phyloP scores from a whole-genome alignment of 2,113 vertebrate species.

The Euleptes europaea region DNA sequence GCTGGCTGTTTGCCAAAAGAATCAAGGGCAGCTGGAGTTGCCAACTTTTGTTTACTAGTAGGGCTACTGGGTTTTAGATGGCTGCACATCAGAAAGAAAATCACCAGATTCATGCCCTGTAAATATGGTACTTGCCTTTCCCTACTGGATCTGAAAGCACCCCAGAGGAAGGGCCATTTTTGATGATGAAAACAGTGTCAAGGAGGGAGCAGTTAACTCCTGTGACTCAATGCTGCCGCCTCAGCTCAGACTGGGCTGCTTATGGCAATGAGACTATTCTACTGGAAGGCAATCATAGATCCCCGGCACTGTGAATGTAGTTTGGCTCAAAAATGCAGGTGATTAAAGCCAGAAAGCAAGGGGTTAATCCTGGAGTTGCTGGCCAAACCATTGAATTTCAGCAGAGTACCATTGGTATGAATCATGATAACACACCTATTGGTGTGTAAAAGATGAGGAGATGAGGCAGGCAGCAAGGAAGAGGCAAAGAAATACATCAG shows the following conservation, averaged over 20 bases:
- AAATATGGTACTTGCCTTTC: no score
- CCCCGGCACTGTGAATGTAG: no score
- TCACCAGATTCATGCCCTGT: not conserved
- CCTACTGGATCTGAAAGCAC: no score
- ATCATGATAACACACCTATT: not conserved
- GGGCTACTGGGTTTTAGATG: not conserved
- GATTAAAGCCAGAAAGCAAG: not conserved
- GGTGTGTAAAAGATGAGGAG: not conserved
- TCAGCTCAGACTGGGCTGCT: no score
- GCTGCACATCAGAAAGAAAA: not conserved
- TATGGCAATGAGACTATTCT: no score
- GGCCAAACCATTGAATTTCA: not conserved
- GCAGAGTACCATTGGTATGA: not conserved
- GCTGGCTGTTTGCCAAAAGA: no score
- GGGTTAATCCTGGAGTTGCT: not conserved
- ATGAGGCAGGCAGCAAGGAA: not conserved
- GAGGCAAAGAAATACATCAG: not conserved
- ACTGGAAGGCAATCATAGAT: no score
- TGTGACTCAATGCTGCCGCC: no score
- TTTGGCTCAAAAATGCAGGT: not conserved
- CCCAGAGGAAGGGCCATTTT: no score
- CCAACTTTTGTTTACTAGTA: not conserved
- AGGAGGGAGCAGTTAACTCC: no score
- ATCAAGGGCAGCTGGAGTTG: not conserved
- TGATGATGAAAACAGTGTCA: no score